phyloP scores from a whole-genome alignment of 2,113 vertebrate genomes.

The Oryzias curvinotus region DNA sequence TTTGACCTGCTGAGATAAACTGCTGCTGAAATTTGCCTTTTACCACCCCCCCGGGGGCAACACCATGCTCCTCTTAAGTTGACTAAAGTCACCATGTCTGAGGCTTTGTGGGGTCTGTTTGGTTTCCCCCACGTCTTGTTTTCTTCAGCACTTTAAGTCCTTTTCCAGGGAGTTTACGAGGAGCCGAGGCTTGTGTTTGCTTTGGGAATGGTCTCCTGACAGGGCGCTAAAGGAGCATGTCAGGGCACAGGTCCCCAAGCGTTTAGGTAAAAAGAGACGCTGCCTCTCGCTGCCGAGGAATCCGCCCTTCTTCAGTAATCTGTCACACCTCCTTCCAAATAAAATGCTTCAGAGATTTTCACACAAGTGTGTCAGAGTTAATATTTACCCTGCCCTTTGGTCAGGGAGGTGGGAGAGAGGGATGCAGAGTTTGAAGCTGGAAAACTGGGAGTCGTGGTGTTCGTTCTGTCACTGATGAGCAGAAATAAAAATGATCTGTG shows the following conservation, averaged over 20 bases:
- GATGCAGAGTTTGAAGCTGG: constrained; percentile 27
- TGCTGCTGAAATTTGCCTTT: constrained; percentile 60
- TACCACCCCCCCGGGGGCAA: constrained; percentile 50
- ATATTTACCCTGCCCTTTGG: constrained; percentile 81
- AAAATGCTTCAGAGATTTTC: constrained; percentile 82
- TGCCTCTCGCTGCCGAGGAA: constrained; percentile 79
- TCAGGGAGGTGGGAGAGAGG: constrained; percentile 60
- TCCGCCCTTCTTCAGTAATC: constrained; percentile 77
- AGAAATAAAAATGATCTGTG: not conserved
- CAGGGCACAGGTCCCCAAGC: constrained; percentile 71
- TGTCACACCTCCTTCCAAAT: constrained; percentile 76
- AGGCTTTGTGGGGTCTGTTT: constrained; percentile 73
- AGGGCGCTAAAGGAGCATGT: constrained; percentile 83
- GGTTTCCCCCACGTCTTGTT: constrained; percentile 74
- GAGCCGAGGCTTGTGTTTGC: constrained; percentile 76
- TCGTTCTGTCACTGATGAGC: constrained; percentile 8
- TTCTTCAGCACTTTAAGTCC: constrained; percentile 73
- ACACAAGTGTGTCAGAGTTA: constrained; percentile 84
- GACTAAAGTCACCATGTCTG: constrained; percentile 71
- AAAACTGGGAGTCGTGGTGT: constrained; percentile 30
- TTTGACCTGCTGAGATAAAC: constrained; percentile 64
- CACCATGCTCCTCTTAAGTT: constrained; percentile 59
- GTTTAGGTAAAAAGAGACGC: constrained; percentile 74
- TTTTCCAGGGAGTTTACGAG: constrained; percentile 75
- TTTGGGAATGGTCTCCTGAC: constrained; percentile 79